A percentile compares a stretch with the other conserved stretches of the same genome.
Evolutionary conservation across 2,888 invertebrate species (phyloP).

Genomic region (Anthrax anthrax): DNA sequence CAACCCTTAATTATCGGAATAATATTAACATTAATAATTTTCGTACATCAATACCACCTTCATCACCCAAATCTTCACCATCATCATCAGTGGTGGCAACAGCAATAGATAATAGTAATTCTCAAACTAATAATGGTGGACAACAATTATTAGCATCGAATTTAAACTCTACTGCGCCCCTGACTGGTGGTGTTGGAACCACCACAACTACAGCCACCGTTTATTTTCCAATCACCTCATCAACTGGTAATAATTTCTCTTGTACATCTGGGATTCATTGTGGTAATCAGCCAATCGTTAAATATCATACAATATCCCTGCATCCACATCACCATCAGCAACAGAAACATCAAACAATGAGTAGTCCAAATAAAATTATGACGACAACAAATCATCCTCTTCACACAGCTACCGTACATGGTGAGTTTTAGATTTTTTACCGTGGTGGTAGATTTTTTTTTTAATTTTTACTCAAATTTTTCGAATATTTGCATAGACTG

Average conservation of each 20-base stretch:
- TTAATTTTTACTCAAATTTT: too few relatives aligned
- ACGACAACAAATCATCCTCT: neutral
- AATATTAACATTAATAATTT: constrained; percentile 15
- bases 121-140: too few relatives aligned
- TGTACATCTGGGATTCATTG: constrained; percentile 14
- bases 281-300: constrained; percentile 26
- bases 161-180: neutral
- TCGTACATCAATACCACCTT: neutral
- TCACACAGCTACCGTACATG: constrained; percentile 33
- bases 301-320: constrained; percentile 34
- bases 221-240: constrained; percentile 25
- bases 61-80: neutral
- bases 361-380: constrained; percentile 7
- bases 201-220: constrained; percentile 23
- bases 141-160: neutral
- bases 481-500: too few relatives aligned
- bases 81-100: constrained; percentile 6
- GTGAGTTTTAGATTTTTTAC: constrained; percentile 21
- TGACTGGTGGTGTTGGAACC: constrained; percentile 7
- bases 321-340: constrained; percentile 16
- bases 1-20: constrained; percentile 14
- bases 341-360: constrained; percentile 8
- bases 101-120: neutral
- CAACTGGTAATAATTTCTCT: constrained; percentile 9
- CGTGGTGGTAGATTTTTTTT: too few relatives aligned